Evolutionary conservation across 2,888 invertebrate genomes (phyloP).

Genomic region (Dilophus febrilis): DNA sequence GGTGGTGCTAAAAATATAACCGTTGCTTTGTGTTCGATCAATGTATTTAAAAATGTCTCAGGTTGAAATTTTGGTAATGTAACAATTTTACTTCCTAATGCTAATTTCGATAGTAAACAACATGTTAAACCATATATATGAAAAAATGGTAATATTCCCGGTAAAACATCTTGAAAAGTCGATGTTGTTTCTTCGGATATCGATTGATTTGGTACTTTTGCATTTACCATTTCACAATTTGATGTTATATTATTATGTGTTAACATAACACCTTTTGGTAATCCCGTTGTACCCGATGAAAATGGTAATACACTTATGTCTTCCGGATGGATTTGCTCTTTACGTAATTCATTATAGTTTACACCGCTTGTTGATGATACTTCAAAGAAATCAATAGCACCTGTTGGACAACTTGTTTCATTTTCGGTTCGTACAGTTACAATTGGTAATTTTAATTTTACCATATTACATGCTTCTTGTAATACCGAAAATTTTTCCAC

Average conservation of each 20-base stretch:
- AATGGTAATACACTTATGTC: conserved; percentile 58
- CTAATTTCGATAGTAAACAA: conserved; percentile 38
- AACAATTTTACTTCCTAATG: conserved; percentile 43
- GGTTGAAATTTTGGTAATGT: conserved; percentile 62
- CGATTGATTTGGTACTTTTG: conserved; percentile 13
- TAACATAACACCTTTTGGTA: conserved; percentile 58
- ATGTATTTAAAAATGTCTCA: conserved; percentile 41
- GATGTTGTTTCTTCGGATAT: conserved; percentile 17
- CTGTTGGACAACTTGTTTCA: conserved; percentile 34
- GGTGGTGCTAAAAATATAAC: conserved; percentile 63
- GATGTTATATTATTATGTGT: conserved; percentile 33
- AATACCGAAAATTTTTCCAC: conserved; percentile 35
- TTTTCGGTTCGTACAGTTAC: conserved; percentile 33
- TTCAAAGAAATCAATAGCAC: conserved; percentile 42
- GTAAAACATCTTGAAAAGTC: conserved; percentile 40
- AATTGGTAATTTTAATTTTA: conserved; percentile 32
- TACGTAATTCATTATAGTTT: too few species aligned
- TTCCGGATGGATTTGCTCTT: conserved; percentile 21
- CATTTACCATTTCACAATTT: conserved; percentile 23
- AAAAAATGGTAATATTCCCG: conserved; percentile 61
- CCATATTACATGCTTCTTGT: conserved; percentile 29
- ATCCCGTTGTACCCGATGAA: conserved; percentile 67
- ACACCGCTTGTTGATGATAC: conserved; percentile 30
- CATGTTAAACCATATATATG: conserved; percentile 62
- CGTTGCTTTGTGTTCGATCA: conserved; percentile 45